Conservation (phyloP, 2,888 invertebrate genomes). For the Ecliptopera silaceata region DNA sequence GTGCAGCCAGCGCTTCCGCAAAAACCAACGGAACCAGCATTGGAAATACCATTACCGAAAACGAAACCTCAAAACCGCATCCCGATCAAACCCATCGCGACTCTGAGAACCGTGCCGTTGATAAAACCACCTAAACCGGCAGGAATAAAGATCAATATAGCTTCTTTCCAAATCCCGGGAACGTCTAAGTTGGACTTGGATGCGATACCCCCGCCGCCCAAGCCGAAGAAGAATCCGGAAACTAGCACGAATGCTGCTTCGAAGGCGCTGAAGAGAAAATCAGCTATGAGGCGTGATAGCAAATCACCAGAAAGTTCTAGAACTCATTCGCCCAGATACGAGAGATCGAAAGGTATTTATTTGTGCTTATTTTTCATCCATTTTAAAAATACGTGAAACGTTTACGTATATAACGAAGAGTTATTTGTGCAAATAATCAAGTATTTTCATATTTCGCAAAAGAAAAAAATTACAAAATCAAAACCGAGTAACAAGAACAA, state of each 20-base stretch:
- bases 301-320: constrained; percentile 11
- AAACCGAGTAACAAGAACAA: too few species aligned
- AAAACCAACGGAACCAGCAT: neutral
- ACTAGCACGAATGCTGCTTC: too few species aligned
- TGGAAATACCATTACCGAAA: neutral
- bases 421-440: too few species aligned
- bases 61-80: constrained; percentile 7
- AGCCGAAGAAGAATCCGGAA: neutral
- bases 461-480: too few species aligned
- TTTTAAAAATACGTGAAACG: too few species aligned
- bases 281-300: constrained; percentile 14
- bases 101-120: neutral
- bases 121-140: neutral
- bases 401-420: too few species aligned
- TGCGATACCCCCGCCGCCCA: neutral
- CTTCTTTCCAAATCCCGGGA: neutral
- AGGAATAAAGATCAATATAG: constrained; percentile 11
- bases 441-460: too few species aligned
- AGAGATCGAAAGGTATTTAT: neutral
- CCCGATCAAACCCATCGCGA: neutral
- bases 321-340: constrained; percentile 1
- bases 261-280: neutral
- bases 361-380: too few species aligned
- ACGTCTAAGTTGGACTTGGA: neutral
- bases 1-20: neutral